Percentiles rank a stretch among this genome's conserved stretches.
Conservation (phyloP, 2,888 invertebrate genomes). For the Rhamnusium bicolor region DNA sequence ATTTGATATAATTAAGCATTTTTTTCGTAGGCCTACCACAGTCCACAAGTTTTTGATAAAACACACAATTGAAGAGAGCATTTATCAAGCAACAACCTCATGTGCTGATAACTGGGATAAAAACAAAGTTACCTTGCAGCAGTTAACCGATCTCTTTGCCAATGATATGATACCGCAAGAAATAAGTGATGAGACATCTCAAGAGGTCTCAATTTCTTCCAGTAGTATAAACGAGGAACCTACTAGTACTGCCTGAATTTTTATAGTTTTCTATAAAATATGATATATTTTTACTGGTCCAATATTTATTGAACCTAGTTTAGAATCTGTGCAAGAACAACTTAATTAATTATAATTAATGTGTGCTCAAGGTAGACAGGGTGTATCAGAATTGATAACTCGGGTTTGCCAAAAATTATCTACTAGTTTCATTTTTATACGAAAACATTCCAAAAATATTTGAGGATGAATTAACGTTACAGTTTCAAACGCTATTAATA, state of each 20-base stretch:
- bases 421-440: neutral
- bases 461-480: neutral
- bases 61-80: conserved; percentile 82
- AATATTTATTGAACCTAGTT: neutral
- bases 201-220: neutral
- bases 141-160: conserved; percentile 68
- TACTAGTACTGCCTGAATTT: conserved; percentile 22
- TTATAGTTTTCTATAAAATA: conserved; percentile 23
- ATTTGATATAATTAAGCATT: neutral
- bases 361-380: neutral
- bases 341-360: neutral
- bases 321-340: neutral
- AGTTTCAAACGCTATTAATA: neutral
- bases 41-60: conserved; percentile 82
- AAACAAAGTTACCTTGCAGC: conserved; percentile 69
- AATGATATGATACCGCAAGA: neutral
- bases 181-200: neutral
- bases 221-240: neutral
- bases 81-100: conserved; percentile 72
- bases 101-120: conserved; percentile 69
- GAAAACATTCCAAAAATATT: neutral
- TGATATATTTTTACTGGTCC: conserved; percentile 22
- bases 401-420: no score
- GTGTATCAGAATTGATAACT: neutral
- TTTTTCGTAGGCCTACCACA: conserved; percentile 73